phyloP scores from a whole-genome alignment of 2,113 vertebrate genomes.

The Tamias sibiricus region DNA sequence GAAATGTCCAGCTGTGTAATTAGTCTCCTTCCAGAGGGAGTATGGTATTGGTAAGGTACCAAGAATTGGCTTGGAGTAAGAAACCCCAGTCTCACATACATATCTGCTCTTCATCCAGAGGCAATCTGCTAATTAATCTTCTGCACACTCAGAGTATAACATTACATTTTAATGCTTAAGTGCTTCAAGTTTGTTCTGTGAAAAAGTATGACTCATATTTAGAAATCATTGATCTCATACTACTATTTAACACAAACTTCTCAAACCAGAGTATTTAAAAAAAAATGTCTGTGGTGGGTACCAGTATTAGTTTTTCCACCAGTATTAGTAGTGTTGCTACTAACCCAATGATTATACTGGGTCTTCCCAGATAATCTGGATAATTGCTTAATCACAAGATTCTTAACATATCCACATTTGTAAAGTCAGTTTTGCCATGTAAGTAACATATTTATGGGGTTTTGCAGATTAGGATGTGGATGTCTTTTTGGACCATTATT shows the following conservation, averaged over 20 bases:
- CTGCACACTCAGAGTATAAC: neutral
- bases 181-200: slow-evolving; percentile 40
- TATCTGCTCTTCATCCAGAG: neutral
- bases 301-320: neutral
- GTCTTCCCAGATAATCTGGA: neutral
- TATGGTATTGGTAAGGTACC: neutral
- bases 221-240: neutral
- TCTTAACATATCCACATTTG: neutral
- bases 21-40: slow-evolving; percentile 3
- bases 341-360: neutral
- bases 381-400: neutral
- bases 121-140: slow-evolving; percentile 50
- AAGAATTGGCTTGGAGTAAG: neutral
- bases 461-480: neutral
- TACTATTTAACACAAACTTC: slow-evolving; percentile 24
- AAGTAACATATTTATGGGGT: neutral
- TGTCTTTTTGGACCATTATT: neutral
- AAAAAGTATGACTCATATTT: neutral
- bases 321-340: neutral
- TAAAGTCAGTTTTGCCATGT: neutral
- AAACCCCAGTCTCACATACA: neutral
- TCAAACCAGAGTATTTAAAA: neutral
- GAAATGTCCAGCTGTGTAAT: slow-evolving; percentile 18
- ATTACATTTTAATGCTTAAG: slow-evolving; percentile 48
- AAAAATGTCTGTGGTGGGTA: neutral